Percentiles rank a stretch among this genome's conserved stretches.
phyloP scores from a whole-genome alignment of 2,797 vertebrate species.

The Lerista edwardsae region DNA sequence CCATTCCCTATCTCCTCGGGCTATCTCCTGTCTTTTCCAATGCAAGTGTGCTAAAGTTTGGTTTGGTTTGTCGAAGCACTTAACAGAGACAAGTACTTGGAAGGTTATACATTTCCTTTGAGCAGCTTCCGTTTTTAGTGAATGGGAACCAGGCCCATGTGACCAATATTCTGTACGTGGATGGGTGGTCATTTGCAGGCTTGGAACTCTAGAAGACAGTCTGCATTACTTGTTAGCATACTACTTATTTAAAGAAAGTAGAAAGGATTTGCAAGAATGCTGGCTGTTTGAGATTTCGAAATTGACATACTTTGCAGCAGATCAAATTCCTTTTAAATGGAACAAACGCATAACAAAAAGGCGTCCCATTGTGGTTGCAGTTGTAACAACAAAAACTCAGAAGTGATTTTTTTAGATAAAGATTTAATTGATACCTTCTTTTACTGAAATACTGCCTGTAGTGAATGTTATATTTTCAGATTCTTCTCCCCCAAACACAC shows the following conservation, averaged over 20 bases:
- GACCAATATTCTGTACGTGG: background rate
- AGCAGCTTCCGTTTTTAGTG: background rate
- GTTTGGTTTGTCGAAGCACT: background rate
- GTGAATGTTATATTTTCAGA: background rate
- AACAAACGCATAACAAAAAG: background rate
- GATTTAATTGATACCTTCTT: background rate
- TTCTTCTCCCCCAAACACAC: too few species aligned
- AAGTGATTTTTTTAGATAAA: background rate
- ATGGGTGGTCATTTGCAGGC: background rate
- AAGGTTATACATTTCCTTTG: constrained; percentile 1
- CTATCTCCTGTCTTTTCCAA: too few species aligned
- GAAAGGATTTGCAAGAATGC: background rate
- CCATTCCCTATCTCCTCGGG: too few species aligned
- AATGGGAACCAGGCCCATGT: background rate
- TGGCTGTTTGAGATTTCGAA: background rate
- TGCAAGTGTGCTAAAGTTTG: background rate
- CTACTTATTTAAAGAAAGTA: background rate
- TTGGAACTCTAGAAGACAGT: background rate
- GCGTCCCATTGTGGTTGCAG: background rate
- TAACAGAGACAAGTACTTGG: background rate
- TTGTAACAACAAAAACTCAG: background rate
- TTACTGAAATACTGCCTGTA: background rate
- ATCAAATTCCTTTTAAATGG: constrained; percentile 2
- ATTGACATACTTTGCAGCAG: background rate
- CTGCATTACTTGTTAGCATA: background rate